Percentiles rank a stretch among this genome's conserved stretches.
phyloP scores from a whole-genome alignment of 1,140 invertebrate species.

The Potamilus streckersoni region DNA sequence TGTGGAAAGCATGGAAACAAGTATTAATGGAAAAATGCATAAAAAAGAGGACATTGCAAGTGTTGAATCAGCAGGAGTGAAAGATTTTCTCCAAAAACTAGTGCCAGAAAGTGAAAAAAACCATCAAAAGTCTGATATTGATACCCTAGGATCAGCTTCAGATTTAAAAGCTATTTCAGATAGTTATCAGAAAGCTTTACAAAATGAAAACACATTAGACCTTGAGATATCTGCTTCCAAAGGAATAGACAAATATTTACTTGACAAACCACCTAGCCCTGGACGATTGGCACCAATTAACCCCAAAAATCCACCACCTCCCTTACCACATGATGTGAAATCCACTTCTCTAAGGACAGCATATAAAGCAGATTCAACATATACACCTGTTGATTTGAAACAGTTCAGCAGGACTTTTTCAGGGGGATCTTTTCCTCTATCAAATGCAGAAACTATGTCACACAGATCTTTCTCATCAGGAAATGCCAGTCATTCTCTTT shows the following conservation, averaged over 20 bases:
- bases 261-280: constrained; percentile 15
- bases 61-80: no score
- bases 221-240: neutral
- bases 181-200: constrained; percentile 35
- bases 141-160: constrained; percentile 34
- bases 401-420: constrained; percentile 27
- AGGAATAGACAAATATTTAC: constrained; percentile 13
- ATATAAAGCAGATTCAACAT: constrained; percentile 47
- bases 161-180: constrained; percentile 35
- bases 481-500: constrained; percentile 46
- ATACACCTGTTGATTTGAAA: constrained; percentile 17
- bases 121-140: neutral
- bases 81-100: no score
- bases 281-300: constrained; percentile 37
- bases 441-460: constrained; percentile 43
- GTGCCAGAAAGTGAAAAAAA: no score
- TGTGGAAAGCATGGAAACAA: no score
- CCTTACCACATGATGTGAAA: constrained; percentile 40
- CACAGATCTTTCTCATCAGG: constrained; percentile 49
- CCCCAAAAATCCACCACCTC: constrained; percentile 44
- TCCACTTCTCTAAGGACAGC: constrained; percentile 47
- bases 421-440: constrained; percentile 2
- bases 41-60: no score
- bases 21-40: no score
- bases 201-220: constrained; percentile 10